Conservation (phyloP, 2,113 vertebrate genomes). For the Aptenodytes patagonicus region DNA sequence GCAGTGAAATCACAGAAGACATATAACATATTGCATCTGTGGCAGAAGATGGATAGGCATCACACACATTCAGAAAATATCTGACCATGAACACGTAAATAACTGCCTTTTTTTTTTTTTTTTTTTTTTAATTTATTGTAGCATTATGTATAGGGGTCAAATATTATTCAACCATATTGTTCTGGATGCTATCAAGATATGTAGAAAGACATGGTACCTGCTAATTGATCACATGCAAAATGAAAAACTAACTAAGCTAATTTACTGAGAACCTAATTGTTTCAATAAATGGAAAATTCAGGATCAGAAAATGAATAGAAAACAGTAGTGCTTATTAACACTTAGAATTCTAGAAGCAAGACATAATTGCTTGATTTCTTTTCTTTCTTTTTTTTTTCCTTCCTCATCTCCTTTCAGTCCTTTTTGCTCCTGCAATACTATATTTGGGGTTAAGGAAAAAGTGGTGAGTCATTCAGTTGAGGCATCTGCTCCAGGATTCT, state of each 20-base stretch:
- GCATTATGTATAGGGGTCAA: neutral
- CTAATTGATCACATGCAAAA: neutral
- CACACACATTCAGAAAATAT: neutral
- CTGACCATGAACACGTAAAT: neutral
- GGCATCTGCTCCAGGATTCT: neutral
- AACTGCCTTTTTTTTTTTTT: neutral
- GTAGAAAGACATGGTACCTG: neutral
- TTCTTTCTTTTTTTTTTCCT: fast-evolving
- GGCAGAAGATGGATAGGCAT: neutral
- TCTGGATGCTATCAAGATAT: neutral
- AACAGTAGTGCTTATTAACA: neutral
- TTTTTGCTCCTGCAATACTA: neutral
- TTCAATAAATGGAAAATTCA: neutral
- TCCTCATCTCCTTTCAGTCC: neutral
- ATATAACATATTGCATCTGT: neutral
- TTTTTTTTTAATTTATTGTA: neutral
- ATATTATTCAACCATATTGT: neutral
- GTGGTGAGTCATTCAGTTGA: neutral
- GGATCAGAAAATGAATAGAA: neutral
- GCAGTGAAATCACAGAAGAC: neutral
- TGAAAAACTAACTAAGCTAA: neutral
- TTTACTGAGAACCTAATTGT: neutral
- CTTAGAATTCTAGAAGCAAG: neutral
- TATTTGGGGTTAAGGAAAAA: neutral
- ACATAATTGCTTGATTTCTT: neutral